Base-by-base conservation (phyloP, 37 sponge, comb jelly and placozoan species). In the Corticium candelabrum region DNA sequence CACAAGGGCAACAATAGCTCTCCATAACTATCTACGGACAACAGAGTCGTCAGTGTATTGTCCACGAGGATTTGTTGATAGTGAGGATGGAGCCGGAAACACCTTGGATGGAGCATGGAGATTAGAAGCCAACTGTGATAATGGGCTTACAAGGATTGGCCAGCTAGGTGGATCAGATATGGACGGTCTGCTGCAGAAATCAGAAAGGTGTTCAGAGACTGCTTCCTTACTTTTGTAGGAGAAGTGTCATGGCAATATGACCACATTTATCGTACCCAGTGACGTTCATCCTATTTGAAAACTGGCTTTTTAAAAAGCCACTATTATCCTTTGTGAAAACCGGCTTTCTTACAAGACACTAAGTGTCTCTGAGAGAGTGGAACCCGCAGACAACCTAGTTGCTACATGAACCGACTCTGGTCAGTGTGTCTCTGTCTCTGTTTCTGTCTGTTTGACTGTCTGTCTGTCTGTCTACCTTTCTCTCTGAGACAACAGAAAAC, bases 21-120 rank as follows among this genome's bases (percentile, higher is more conserved):
- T 82, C 15, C 77, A 82, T 38, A 76, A 76, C 37, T 77, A 43
- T 70, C 38, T 82, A n/a, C 27, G 69, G 11, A 82, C 83, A 36
- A 77, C 77, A 0, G 83, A 76, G 69, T 43, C 68, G 35, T 31
- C 67, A 21, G 34, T 0, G 37, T 82, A 82, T 40, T 67, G 32
- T 74, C 77, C 83, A 68, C 69, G 68, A 35, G 77, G 83, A 31
- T 82, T 56, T 57, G 39, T 82, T 74, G 83, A 82, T 82, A 77
- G 57, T 40, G 83, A 82, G 29, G 83, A 82, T 34, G 77, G 77
- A 34, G 39, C 68, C 57, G 83, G 83, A 35, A 82, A 82, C 57
- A 38, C 62, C 37, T 69, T 76, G 68, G 39, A 78, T 39, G 83
- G 83, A 69, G 62, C 72, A 15, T 82, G 83, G 77, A 41, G 77